Evolutionary conservation across 2,888 invertebrate genomes (phyloP), one percentile per base, ranked within the genome.

Genomic region (Cenopis cana): DNA sequence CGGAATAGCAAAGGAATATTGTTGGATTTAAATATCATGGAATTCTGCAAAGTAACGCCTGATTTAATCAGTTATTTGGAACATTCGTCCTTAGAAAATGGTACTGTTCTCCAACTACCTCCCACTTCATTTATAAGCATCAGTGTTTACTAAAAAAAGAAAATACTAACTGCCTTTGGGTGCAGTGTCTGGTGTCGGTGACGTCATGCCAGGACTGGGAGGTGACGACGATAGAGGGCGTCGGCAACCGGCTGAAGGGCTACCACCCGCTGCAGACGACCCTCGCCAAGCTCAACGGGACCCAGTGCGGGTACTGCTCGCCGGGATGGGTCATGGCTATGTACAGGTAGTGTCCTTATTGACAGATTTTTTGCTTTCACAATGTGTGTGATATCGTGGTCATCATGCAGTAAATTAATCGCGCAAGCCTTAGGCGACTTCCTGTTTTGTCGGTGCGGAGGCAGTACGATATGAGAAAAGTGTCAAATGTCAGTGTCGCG

Each of bases 301-400:
- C 95, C 0, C 96, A 96, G 83, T 96, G 96, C 81, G 96, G 96
- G 0, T 96, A 93, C 82, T 97, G 97, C 81, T 95, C 95, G 24
- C 95, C 96, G 0, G 97, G 96, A 9, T 96, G 96, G 95, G 94
- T 97, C 52, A 96, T 96, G 96, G 95, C 95, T 79, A 96, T 96
- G 96, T 95, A 95, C 85, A 87, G 90, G 87, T 87, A 81, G 76
- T 55, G 1, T 46, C 33, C 33, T 5, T 33, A 8, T 33, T 33
- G 33, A 33, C 0, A 33, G 33, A n/a, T n/a, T n/a, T n/a, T n/a
- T n/a, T n/a, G n/a, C n/a, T n/a, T n/a, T n/a, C n/a, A n/a, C n/a
- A n/a, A n/a, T n/a, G n/a, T n/a, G n/a, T n/a, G n/a, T n/a, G n/a
- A n/a, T n/a, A n/a, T n/a, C n/a, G n/a, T n/a, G n/a, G n/a, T n/a